A percentile compares a stretch with the other conserved stretches of the same genome.
phyloP scores from a whole-genome alignment of 2,888 invertebrate genomes.

The Eledona agricola region DNA sequence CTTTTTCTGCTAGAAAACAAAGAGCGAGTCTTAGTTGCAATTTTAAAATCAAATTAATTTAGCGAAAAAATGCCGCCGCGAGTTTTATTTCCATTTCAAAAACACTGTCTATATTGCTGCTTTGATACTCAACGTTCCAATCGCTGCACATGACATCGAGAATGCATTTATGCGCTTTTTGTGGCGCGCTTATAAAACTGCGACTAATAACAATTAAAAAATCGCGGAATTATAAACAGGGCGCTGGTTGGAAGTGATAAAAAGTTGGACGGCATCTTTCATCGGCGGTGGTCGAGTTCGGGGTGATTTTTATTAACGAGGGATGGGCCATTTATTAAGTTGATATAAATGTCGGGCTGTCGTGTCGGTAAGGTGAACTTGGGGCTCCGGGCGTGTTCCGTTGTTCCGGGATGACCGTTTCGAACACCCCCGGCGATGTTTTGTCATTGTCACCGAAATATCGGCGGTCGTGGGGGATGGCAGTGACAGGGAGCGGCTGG shows the following conservation, averaged over 20 bases:
- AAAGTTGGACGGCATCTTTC: no score
- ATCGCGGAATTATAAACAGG: constrained; percentile 16
- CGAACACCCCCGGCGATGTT: constrained; percentile 48
- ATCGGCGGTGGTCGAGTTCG: no score
- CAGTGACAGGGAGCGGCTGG: constrained; percentile 51
- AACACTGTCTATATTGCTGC: constrained; percentile 9
- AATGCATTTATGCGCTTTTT: constrained; percentile 12
- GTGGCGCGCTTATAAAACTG: constrained; percentile 14
- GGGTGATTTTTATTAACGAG: constrained; percentile 29
- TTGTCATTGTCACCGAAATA: constrained; percentile 53
- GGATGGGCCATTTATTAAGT: constrained; percentile 34
- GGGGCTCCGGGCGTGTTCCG: constrained; percentile 23
- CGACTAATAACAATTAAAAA: constrained; percentile 21
- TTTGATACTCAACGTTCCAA: constrained; percentile 20
- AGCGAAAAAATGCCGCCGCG: no score
- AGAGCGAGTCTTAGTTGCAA: no score
- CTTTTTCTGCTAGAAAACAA: no score
- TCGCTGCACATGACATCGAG: constrained; percentile 9
- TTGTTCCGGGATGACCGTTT: constrained; percentile 40
- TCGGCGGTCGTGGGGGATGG: constrained; percentile 50
- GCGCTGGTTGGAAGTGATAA: background rate
- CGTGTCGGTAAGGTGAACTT: constrained; percentile 35
- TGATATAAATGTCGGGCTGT: constrained; percentile 33
- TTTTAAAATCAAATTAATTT: no score
- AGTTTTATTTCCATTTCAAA: constrained; percentile 11